These are phyloP conservation scores for Melanotaenia maccullochi DNA, from an alignment of 2,797 vertebrate species.

Conservation along the genomic window DNA sequence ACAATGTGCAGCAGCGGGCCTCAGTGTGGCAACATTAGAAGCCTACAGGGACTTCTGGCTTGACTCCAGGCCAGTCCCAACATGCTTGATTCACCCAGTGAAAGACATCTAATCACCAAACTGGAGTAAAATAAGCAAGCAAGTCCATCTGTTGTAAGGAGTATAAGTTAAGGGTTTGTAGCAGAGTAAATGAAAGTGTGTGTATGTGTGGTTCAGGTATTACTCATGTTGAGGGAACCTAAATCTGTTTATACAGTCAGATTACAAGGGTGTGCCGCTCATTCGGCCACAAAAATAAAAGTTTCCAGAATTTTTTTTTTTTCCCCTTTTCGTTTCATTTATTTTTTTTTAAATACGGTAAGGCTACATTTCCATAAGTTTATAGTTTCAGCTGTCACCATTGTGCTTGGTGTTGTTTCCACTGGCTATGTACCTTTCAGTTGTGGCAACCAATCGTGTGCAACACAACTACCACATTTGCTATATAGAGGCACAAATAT, in stretches of 20 bases:
- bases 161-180: slow-evolving; percentile 43
- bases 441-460: background rate
- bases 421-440: background rate
- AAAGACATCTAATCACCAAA: slow-evolving; percentile 73
- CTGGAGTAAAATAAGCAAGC: slow-evolving; percentile 69
- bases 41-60: slow-evolving; percentile 63
- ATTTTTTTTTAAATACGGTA: background rate
- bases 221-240: slow-evolving; percentile 17
- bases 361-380: background rate
- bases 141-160: slow-evolving; percentile 57
- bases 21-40: slow-evolving; percentile 47
- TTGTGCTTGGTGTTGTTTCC: background rate
- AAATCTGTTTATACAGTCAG: slow-evolving; percentile 22
- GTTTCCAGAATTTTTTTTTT: background rate
- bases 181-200: slow-evolving; percentile 48
- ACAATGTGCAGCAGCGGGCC: slow-evolving; percentile 50
- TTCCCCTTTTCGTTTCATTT: no score
- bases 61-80: slow-evolving; percentile 57
- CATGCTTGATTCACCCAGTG: slow-evolving; percentile 69
- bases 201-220: slow-evolving; percentile 31
- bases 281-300: slow-evolving; percentile 1
- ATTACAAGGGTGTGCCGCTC: slow-evolving; percentile 2
- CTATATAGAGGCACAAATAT: background rate
- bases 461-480: no score
- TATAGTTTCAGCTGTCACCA: background rate